A percentile compares a stretch with the other conserved stretches of the same genome.
Evolutionary conservation across 2,797 vertebrate genomes (phyloP).

Genomic region (Poecilia velifera): DNA sequence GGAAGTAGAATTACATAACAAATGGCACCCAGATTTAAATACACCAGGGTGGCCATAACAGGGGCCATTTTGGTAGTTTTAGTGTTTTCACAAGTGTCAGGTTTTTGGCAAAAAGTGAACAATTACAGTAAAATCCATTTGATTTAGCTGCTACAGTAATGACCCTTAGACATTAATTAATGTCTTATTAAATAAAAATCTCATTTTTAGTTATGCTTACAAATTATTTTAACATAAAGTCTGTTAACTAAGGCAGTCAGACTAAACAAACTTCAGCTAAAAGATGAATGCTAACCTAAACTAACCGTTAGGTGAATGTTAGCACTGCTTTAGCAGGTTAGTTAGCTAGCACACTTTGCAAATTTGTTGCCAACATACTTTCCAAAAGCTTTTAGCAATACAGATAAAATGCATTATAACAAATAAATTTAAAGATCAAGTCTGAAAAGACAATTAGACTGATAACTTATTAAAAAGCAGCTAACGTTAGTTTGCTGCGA

Average conservation of each 20-base stretch:
- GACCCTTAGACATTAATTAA: background rate
- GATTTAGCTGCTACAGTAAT: background rate
- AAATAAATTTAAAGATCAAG: background rate
- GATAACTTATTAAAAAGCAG: background rate
- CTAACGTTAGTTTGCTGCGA: background rate
- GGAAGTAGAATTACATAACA: background rate
- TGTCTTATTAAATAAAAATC: background rate
- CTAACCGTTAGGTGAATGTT: slow-evolving; percentile 4
- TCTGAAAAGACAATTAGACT: background rate
- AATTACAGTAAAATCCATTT: background rate
- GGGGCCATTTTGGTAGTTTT: background rate
- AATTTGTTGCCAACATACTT: slow-evolving; percentile 1
- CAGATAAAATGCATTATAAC: slow-evolving; percentile 5
- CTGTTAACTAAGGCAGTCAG: background rate
- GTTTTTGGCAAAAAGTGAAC: background rate
- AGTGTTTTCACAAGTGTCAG: background rate
- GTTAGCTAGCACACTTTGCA: slow-evolving; percentile 11
- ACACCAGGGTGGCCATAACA: background rate
- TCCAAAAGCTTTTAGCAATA: slow-evolving; percentile 1
- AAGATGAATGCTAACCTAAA: background rate
- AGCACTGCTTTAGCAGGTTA: slow-evolving; percentile 7
- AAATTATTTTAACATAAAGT: background rate
- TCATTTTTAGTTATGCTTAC: slow-evolving; percentile 15
- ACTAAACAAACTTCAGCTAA: slow-evolving; percentile 5
- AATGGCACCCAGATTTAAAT: slow-evolving; percentile 1